These are phyloP conservation scores for Crocuta crocuta DNA, from an alignment of 2,113 vertebrate species.

Conservation along the genomic window DNA sequence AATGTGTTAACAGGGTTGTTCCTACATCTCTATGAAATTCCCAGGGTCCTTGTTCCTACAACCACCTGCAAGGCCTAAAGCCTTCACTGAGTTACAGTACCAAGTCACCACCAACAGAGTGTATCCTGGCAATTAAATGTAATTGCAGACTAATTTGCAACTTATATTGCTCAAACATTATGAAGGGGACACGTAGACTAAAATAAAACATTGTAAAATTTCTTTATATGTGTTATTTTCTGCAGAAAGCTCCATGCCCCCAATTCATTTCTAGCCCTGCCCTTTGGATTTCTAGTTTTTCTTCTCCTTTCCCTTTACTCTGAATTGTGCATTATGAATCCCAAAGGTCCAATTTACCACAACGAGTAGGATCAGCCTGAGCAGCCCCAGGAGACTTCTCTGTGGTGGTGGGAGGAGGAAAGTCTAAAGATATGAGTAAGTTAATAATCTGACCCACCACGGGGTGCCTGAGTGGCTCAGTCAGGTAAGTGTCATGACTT, in stretches of 20 bases:
- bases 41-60: not conserved
- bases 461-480: too few species aligned
- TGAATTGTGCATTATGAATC: not conserved
- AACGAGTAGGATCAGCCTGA: not conserved
- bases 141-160: not conserved
- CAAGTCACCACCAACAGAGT: not conserved
- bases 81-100: not conserved
- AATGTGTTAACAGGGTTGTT: not conserved
- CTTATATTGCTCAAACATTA: not conserved
- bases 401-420: not conserved
- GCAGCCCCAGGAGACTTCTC: not conserved
- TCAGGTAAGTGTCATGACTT: too few species aligned
- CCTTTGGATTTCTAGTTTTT: constrained; percentile 12
- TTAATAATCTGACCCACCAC: not conserved
- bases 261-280: not conserved
- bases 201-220: constrained; percentile 15
- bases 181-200: not conserved
- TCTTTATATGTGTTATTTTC: not conserved
- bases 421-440: not conserved
- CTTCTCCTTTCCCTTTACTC: not conserved
- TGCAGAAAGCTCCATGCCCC: not conserved
- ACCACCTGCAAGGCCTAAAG: not conserved
- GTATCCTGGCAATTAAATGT: not conserved
- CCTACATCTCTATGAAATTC: not conserved
- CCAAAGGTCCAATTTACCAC: not conserved